phyloP scores from a whole-genome alignment of 1,140 invertebrate species.

The Aphelinus atriplicis region DNA sequence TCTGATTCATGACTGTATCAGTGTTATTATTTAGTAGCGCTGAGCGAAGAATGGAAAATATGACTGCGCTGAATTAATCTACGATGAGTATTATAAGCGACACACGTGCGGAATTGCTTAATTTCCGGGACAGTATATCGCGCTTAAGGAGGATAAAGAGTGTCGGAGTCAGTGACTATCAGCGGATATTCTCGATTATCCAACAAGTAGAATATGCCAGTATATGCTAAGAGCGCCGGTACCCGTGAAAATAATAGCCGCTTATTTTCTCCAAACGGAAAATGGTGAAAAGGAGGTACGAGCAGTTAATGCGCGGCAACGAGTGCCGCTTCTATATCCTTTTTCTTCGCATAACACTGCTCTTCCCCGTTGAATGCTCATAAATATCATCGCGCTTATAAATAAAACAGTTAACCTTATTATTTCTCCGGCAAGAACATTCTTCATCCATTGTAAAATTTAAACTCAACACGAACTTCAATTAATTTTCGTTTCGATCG shows the following conservation, averaged over 20 bases:
- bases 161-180: neutral
- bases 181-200: slow-evolving; percentile 40
- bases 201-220: slow-evolving; percentile 2
- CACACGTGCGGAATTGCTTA: slow-evolving; percentile 29
- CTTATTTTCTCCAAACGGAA: slow-evolving; percentile 23
- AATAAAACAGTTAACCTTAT: neutral
- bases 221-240: slow-evolving; percentile 14
- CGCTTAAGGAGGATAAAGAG: neutral
- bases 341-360: neutral
- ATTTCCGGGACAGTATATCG: slow-evolving; percentile 26
- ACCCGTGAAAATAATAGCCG: slow-evolving; percentile 37
- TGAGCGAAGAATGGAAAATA: too few relatives aligned
- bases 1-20: too few relatives aligned
- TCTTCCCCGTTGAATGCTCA: neutral
- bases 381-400: neutral
- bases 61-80: slow-evolving; percentile 16
- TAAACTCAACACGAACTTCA: too few relatives aligned
- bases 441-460: too few relatives aligned
- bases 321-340: neutral
- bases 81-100: slow-evolving; percentile 29
- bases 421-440: too few relatives aligned
- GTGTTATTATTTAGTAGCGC: too few relatives aligned
- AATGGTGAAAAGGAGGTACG: slow-evolving; percentile 6
- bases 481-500: too few relatives aligned
- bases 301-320: neutral